Evolutionary conservation across 1,140 invertebrate species (phyloP), one percentile per base, ranked within the genome.

Genomic region (Psix sp.): DNA sequence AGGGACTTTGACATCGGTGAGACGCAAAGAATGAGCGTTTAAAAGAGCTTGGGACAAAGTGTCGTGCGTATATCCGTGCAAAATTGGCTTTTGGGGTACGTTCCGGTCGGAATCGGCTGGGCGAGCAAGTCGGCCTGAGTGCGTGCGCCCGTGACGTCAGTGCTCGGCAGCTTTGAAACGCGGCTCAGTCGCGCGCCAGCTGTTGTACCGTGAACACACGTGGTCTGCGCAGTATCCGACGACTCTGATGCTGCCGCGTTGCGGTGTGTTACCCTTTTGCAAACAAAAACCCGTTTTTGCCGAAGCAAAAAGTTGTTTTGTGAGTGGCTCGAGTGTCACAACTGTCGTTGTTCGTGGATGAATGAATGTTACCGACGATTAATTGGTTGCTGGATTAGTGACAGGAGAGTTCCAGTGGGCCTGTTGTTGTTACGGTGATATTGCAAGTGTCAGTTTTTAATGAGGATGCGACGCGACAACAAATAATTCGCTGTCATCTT

Each of bases 151-250:
- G 45, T 71, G 57, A 57, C 67, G 67, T 71, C 57, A 57, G 43
- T 43, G 36, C 57, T 59, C 57, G 67, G 46, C 59, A 46, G 54
- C 36, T 63, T 66, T 46, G 15, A 60, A 73, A 54, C 48, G 20
- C 17, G 16, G 39, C 60, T 73, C 70, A 66, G 70, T 73, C 60
- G 70, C 70, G 60, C 70, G 70, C 48, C 60, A 54, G 60, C 54
- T 56, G 60, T 66, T 54, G 70, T 60, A 60, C 46, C 60, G 60
- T 21, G 24, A 66, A 40, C 36, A 26, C 36, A 57, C 54, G 54
- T 60, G 54, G 45, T 35, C 24, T 45, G 59, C 51, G 59, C 68
- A 56, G 40, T 17, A 7, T 42, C 26, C 9, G 11, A 21, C 15
- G 17, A 20, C 17, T 45, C 16, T 10, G 5, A 49, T 35, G 33